phyloP scores from a whole-genome alignment of 2,113 vertebrate species.

The Pteropus alecto region DNA sequence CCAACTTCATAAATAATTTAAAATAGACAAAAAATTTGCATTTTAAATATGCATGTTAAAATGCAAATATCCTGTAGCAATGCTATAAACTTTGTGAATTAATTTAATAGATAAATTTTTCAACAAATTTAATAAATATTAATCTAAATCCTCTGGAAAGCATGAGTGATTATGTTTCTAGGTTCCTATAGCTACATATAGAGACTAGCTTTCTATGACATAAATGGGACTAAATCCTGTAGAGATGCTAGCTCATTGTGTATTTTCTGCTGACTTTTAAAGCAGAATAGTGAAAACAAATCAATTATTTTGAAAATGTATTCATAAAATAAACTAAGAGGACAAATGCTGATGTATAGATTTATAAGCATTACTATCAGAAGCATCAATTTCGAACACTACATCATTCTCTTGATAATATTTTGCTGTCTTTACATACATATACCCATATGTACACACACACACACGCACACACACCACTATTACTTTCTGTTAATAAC shows the following conservation, averaged over 20 bases:
- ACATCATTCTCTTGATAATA: too few relatives aligned
- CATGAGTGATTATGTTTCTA: not conserved
- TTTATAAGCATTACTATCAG: not conserved
- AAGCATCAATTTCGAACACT: not conserved
- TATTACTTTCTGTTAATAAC: not conserved
- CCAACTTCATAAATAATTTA: not conserved
- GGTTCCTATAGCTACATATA: not conserved
- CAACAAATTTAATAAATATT: not conserved
- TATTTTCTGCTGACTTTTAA: constrained; percentile 17
- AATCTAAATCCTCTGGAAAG: not conserved
- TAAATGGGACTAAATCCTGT: not conserved
- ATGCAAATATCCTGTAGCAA: not conserved
- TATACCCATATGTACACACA: too few relatives aligned
- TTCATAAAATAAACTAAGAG: not conserved
- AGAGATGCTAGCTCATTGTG: not conserved
- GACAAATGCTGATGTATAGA: not conserved
- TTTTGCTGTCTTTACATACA: fast-evolving
- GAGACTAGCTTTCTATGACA: not conserved
- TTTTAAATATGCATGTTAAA: not conserved
- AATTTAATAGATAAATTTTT: constrained; percentile 6
- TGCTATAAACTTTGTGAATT: not conserved
- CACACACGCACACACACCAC: not conserved
- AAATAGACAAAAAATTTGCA: not conserved
- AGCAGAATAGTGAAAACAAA: not conserved
- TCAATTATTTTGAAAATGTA: not conserved